Base-by-base conservation (phyloP, 2,797 vertebrate genomes). In the Sebastes hopkinsi region DNA sequence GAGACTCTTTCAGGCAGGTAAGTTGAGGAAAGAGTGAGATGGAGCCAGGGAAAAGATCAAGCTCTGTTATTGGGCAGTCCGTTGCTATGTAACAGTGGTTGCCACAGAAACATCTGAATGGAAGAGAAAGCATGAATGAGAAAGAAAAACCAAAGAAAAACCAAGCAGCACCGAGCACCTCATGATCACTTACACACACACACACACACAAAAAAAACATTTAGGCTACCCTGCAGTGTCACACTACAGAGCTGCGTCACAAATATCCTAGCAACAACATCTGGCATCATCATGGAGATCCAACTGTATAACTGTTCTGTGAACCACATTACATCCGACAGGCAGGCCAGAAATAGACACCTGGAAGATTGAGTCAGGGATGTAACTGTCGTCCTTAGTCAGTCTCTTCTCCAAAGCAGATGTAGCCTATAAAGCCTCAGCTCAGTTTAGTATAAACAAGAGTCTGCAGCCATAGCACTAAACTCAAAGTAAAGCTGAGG, bases 81-180 rank as follows among this genome's bases (percentile, higher is more conserved):
- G 93, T 95, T 93, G 92, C 95, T 93, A 94, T 85, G 92, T 86
- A 85, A 94, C 86, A 60, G 70, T 2, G 65, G 93, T 95, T 95
- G 89, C 93, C 91, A 95, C 90, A 92, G 94, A 94, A 95, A 96
- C 94, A 84, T 84, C 60, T 87, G 85, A 93, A 90, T 92, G 88
- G 87, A 90, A 86, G 81, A 70, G 84, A 91, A 88, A 84, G 84
- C 81, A 88, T 91, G 87, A 92, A 92, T 90, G 87, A 90, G 77
- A 72, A 78, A 78, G 56, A 58, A 60, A 67, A 79, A 64, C 3
- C n/a, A 36, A 42, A 32, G 60, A 62, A 60, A 67, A 79, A 61
- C 5, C n/a, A 42, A 32, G 60, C 64, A 58, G 46, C 65, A 50
- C 32, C 36, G 55, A 67, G 75, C 77, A 64, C 20, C 68, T 78